Base-by-base conservation (phyloP, 2,888 invertebrate species). In the Heliconius sara region DNA sequence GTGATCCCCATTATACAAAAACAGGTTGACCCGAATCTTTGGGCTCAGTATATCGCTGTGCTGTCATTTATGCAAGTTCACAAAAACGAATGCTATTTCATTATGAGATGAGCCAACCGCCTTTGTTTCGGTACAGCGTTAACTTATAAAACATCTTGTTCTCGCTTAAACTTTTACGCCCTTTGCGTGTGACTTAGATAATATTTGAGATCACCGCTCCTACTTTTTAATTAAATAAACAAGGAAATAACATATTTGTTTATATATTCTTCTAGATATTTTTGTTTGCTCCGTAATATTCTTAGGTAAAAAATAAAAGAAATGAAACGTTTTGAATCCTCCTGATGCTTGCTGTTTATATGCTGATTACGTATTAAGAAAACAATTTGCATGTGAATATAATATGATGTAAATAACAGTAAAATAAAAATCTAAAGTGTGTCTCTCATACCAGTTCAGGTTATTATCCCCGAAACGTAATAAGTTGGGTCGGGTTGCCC, bases 11-110 rank as follows among this genome's bases (percentile, higher is more conserved):
- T 93, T 93, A 93, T 91, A 92, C 92, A 95, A 95, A 94, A 94
- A 93, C 94, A 94, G 91, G 92, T 93, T 94, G 94, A 94, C 95
- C 95, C 92, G 92, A 95, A 95, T 95, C 92, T 92, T 91, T 91
- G 89, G 88, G 88, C 89, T 89, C 88, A 89, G 91, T 93, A 94
- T 93, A 95, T 93, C 90, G 93, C 90, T 90, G 91, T 89, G 90
- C 88, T 89, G 91, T 92, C 92, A 91, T 94, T 93, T 93, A 91
- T 93, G 93, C 93, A 93, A 94, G 91, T 92, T 93, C 89, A 91
- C 93, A 93, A 93, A 94, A 93, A 92, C 92, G 91, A 93, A 92
- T 91, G 91, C 91, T 91, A 89, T 87, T 90, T 89, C 87, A 88
- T 86, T 87, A 85, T 82, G 84, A 83, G 87, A 85, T 86, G 85